These are phyloP conservation scores for Molossus alvarezi DNA, from an alignment of 2,797 vertebrate species.

Conservation along the genomic window DNA sequence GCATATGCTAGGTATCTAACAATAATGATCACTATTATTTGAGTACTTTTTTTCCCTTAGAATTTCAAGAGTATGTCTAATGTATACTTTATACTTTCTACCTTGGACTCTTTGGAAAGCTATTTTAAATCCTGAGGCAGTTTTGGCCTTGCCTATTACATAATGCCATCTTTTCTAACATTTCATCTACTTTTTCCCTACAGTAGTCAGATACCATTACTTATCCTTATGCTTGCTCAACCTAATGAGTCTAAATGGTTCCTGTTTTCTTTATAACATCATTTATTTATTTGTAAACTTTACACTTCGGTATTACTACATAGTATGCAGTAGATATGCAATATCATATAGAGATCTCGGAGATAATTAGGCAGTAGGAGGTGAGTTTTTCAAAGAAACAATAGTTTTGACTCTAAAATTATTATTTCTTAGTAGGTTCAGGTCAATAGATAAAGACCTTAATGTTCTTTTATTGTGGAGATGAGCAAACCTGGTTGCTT, in stretches of 20 bases:
- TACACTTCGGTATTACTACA: slow-evolving; percentile 16
- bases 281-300: slow-evolving; percentile 59
- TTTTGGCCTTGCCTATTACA: neutral
- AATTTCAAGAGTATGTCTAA: neutral
- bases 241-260: slow-evolving; percentile 68
- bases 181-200: slow-evolving; percentile 10
- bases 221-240: slow-evolving; percentile 34
- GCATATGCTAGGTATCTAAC: neutral
- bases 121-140: neutral
- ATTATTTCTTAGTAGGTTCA: slow-evolving; percentile 31
- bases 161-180: neutral
- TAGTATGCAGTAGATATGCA: slow-evolving; percentile 45
- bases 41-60: slow-evolving; percentile 2
- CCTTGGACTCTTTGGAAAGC: neutral
- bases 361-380: slow-evolving; percentile 56
- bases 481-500: slow-evolving; percentile 74
- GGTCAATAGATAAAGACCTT: slow-evolving; percentile 77
- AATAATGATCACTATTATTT: slow-evolving; percentile 1
- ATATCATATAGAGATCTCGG: slow-evolving; percentile 57
- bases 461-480: slow-evolving; percentile 81
- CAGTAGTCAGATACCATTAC: slow-evolving; percentile 35
- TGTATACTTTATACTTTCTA: neutral
- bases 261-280: slow-evolving; percentile 40
- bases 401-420: slow-evolving; percentile 70
- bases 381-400: slow-evolving; percentile 55